Evolutionary conservation across 2,888 invertebrate genomes (phyloP).

Genomic region (Synanthedon andrenaeformis): DNA sequence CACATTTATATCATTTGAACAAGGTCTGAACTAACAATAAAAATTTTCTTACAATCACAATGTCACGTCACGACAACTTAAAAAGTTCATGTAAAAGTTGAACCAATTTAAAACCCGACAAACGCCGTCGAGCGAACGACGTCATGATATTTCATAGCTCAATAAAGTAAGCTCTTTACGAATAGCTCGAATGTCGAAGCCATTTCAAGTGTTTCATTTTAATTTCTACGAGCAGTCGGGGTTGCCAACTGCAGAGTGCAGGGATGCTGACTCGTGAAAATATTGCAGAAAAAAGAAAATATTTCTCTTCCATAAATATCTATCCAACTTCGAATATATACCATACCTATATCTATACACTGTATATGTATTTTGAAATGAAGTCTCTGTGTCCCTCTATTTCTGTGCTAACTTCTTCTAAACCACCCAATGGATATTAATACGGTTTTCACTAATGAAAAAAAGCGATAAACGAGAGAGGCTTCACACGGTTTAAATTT

Average conservation of each 20-base stretch:
- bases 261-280: constrained; percentile 3
- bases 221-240: not conserved
- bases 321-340: no score
- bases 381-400: no score
- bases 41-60: not conserved
- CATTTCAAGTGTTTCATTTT: not conserved
- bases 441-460: no score
- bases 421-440: no score
- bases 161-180: not conserved
- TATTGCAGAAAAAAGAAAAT: not conserved
- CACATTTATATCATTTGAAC: not conserved
- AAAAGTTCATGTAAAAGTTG: not conserved
- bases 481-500: no score
- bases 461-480: no score
- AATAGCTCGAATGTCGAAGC: not conserved
- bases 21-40: not conserved
- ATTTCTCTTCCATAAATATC: no score
- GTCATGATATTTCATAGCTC: not conserved
- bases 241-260: no score
- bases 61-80: not conserved
- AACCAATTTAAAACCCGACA: not conserved
- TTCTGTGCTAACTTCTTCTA: no score
- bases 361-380: no score
- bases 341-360: no score
- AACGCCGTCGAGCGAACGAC: not conserved